Evolutionary conservation across 2,888 invertebrate genomes (phyloP), one percentile per base, ranked within the genome.

Genomic region (Ophion costatus): DNA sequence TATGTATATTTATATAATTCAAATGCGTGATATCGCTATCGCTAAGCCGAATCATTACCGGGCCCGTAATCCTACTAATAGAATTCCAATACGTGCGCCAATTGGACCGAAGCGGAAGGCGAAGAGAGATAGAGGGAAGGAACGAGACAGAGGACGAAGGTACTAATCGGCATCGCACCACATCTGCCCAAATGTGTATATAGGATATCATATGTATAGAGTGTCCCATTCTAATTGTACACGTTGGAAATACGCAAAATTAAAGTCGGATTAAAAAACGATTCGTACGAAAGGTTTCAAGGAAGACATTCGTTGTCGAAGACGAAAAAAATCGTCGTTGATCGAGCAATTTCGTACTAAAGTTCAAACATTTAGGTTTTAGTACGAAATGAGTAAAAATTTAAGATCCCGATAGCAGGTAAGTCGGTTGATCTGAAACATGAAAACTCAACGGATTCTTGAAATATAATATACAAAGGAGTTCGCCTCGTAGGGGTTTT

Each of bases 1-100:
- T 45, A 69, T 59, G n/a, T 11, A 56, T 56, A 20, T 61, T 7
- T 33, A 78, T 9, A 59, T 17, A 14, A 17, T 42, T 82, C 75
- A 59, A 75, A 57, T 24, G 74, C 87, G 85, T 89, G 89, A 91
- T 90, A 90, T 91, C 89, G 89, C 89, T 85, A 82, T 85, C 80
- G 89, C 91, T 89, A 90, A 91, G 89, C 88, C 91, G 90, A 89
- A 89, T 90, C 90, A 91, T 91, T 89, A 91, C 90, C 87, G 88
- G 76, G 20, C 76, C 88, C 88, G 89, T 91, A 91, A 91, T 91
- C 91, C 88, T 88, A 88, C 89, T 91, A 91, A 91, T 89, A 90
- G 91, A 91, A 91, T 91, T 91, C 91, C 91, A 91, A 91, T 91
- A 91, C 91, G 90, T 89, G 91, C 89, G 90, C 90, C 91, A 90